Evolutionary conservation across 1,140 invertebrate genomes (phyloP), one percentile per base, ranked within the genome.

Genomic region (Eriosoma lanigerum): DNA sequence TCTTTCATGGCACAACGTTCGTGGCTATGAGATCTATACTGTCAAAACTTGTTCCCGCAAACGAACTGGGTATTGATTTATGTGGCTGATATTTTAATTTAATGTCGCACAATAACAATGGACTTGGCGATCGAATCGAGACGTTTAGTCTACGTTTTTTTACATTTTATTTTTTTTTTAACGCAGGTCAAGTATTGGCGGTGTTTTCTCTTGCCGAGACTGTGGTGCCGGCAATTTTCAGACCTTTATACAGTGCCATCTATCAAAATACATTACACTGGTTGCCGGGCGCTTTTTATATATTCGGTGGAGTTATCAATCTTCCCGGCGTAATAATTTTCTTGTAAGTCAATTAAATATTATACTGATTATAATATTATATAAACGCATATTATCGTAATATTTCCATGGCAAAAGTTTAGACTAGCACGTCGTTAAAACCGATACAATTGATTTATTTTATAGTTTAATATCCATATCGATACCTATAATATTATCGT

Each of bases 31-130:
- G 72, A 8, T 58, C 72, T n/a, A 32, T 76, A 38, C 72, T 76
- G 1, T 76, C 72, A 1, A 76, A 76, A 58, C 54, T 76, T 12
- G 72, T 76, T 38, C 72, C 72, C 3, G 52, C 72, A 15, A 76
- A 76, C n/a, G 52, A 76, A 44, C 72, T 76, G 1, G 72, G 72
- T 76, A 76, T 9, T 1, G 19, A 12, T 64, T n/a, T 86, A 85
- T n/a, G n/a, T n/a, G n/a, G n/a, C n/a, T n/a, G n/a, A n/a, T n/a
- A n/a, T n/a, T n/a, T n/a, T n/a, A n/a, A n/a, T n/a, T n/a, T n/a
- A n/a, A n/a, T n/a, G n/a, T n/a, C n/a, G n/a, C n/a, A n/a, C n/a
- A n/a, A n/a, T n/a, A n/a, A n/a, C n/a, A n/a, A n/a, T n/a, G n/a
- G n/a, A n/a, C n/a, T n/a, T n/a, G n/a, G n/a, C n/a, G n/a, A n/a